These are phyloP conservation scores for Bibio marci DNA, from an alignment of 2,888 invertebrate species.

Conservation along the genomic window DNA sequence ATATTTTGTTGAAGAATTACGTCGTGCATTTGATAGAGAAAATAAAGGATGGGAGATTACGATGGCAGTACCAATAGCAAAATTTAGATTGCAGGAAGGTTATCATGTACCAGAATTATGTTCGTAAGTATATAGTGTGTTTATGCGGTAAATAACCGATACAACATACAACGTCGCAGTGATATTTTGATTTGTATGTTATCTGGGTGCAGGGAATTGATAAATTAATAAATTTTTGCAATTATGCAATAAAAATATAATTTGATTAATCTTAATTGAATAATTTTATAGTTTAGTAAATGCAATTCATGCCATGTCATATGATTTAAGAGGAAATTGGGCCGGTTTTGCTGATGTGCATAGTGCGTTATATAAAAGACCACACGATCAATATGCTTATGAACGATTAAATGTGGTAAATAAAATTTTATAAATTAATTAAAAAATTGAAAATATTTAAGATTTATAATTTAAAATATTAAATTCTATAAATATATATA, in stretches of 20 bases:
- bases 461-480: background rate
- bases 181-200: no score
- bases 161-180: no score
- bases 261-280: background rate
- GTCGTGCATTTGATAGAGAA: constrained; percentile 57
- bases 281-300: constrained; percentile 42
- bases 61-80: constrained; percentile 77
- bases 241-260: background rate
- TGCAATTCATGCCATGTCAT: constrained; percentile 74
- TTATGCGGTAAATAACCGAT: background rate
- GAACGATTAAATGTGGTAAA: constrained; percentile 78
- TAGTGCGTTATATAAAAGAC: constrained; percentile 69
- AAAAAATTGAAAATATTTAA: background rate
- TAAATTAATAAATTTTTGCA: no score
- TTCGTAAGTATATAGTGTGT: constrained; percentile 47
- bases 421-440: constrained; percentile 13
- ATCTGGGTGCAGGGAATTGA: no score
- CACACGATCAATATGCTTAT: constrained; percentile 78
- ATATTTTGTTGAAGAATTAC: constrained; percentile 64
- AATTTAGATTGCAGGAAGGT: constrained; percentile 72
- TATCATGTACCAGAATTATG: constrained; percentile 82
- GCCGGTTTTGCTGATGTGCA: constrained; percentile 82
- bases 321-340: constrained; percentile 77
- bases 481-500: no score
- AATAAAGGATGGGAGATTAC: constrained; percentile 73